Evolutionary conservation across 2,113 vertebrate species (phyloP).

Genomic region (Etheostoma cragini): DNA sequence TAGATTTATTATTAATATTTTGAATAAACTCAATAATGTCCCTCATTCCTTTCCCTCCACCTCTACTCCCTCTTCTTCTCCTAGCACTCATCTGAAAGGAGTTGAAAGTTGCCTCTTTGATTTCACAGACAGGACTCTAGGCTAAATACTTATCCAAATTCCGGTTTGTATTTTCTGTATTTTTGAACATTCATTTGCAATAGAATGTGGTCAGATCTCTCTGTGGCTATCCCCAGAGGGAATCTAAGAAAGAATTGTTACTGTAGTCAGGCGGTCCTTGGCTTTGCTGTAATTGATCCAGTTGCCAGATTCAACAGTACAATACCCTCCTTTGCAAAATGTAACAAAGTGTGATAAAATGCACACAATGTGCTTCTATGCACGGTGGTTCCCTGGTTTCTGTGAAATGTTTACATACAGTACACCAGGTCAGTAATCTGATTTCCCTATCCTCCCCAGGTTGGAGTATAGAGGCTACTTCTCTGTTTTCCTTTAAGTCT

Average conservation of each 20-base stretch:
- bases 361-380: background rate
- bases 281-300: background rate
- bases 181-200: background rate
- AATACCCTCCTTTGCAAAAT: background rate
- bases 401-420: background rate
- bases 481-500: background rate
- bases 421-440: background rate
- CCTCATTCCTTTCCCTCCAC: constrained; percentile 38
- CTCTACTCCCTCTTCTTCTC: constrained; percentile 35
- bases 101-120: constrained; percentile 78
- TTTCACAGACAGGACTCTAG: constrained; percentile 8
- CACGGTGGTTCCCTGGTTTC: background rate
- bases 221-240: background rate
- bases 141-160: background rate
- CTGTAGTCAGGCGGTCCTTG: background rate
- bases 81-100: constrained; percentile 79
- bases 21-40: background rate
- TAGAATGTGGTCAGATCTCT: background rate
- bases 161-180: background rate
- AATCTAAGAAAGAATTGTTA: background rate
- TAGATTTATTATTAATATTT: too few relatives aligned
- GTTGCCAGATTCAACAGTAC: too few relatives aligned
- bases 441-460: background rate
- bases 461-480: background rate
- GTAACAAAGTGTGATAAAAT: background rate